A percentile compares a stretch with the other conserved stretches of the same genome.
Evolutionary conservation across 2,888 invertebrate genomes (phyloP).

Genomic region (Anarsia innoxiella): DNA sequence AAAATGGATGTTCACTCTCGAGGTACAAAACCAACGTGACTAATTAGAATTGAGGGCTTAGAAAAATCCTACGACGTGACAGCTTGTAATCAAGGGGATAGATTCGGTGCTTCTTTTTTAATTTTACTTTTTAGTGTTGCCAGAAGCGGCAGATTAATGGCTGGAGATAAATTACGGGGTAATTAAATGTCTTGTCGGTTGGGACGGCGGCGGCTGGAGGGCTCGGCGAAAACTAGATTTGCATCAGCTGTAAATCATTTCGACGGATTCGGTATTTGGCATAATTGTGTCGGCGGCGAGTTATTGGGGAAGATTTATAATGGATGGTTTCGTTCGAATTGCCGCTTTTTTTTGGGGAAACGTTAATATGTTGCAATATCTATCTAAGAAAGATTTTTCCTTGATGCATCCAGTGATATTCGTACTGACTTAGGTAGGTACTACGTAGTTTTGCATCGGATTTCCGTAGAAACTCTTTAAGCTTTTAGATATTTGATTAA

Average conservation of each 20-base stretch:
- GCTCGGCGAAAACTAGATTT: constrained; percentile 23
- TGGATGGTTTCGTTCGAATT: too few relatives aligned
- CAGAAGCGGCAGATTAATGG: constrained; percentile 62
- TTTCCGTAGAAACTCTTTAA: too few relatives aligned
- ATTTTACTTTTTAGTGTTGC: constrained; percentile 40
- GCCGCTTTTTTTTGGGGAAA: too few relatives aligned
- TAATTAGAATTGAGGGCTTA: constrained; percentile 70
- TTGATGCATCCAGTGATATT: too few relatives aligned
- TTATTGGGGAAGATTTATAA: constrained; percentile 11
- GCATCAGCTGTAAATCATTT: constrained; percentile 32
- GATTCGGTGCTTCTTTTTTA: constrained; percentile 46
- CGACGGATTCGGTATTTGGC: constrained; percentile 22
- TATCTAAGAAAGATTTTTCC: too few relatives aligned
- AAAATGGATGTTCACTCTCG: constrained; percentile 63
- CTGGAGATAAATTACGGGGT: constrained; percentile 61
- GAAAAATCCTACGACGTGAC: constrained; percentile 72
- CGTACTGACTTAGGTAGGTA: too few relatives aligned
- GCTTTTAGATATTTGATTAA: too few relatives aligned
- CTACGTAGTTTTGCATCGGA: too few relatives aligned
- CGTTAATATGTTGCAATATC: too few relatives aligned
- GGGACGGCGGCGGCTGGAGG: constrained; percentile 23
- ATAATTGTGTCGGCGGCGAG: constrained; percentile 15
- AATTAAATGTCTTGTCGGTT: constrained; percentile 65
- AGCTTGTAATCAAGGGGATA: constrained; percentile 73
- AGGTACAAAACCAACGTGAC: constrained; percentile 49